A percentile compares a stretch with the other conserved stretches of the same genome.
phyloP scores from a whole-genome alignment of 2,113 vertebrate genomes.

The Ginglymostoma cirratum region DNA sequence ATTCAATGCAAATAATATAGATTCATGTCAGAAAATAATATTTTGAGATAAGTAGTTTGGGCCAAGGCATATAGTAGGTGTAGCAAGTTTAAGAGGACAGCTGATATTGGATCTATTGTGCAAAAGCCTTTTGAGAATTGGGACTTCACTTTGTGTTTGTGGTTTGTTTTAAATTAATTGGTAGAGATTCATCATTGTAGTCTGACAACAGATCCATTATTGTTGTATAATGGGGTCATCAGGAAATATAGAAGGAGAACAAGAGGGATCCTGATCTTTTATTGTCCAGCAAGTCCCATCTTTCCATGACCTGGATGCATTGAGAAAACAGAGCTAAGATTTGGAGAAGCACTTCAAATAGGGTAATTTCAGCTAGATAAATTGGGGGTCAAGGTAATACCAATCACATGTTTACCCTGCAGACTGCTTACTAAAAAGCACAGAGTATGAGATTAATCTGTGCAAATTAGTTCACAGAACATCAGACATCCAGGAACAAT shows the following conservation, averaged over 20 bases:
- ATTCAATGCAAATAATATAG: neutral
- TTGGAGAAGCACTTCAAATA: neutral
- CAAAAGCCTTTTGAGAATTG: neutral
- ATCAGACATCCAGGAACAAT: neutral
- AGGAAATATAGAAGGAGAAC: neutral
- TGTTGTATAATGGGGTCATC: neutral
- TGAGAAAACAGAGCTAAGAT: neutral
- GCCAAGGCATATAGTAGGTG: neutral
- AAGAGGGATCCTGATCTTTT: too few species aligned
- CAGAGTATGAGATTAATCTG: neutral
- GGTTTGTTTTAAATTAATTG: neutral
- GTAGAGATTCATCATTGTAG: neutral
- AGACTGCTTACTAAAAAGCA: neutral
- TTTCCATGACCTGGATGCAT: neutral
- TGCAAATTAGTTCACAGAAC: neutral
- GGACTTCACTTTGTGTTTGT: neutral
- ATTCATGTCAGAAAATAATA: neutral
- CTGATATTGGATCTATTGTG: neutral
- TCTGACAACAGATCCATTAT: neutral
- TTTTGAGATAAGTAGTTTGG: neutral
- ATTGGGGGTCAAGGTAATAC: neutral
- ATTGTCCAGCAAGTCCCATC: neutral
- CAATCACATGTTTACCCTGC: neutral
- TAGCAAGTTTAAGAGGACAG: neutral
- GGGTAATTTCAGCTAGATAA: too few species aligned